Evolutionary conservation across 2,113 vertebrate species (phyloP).

Genomic region (Laticauda colubrina): DNA sequence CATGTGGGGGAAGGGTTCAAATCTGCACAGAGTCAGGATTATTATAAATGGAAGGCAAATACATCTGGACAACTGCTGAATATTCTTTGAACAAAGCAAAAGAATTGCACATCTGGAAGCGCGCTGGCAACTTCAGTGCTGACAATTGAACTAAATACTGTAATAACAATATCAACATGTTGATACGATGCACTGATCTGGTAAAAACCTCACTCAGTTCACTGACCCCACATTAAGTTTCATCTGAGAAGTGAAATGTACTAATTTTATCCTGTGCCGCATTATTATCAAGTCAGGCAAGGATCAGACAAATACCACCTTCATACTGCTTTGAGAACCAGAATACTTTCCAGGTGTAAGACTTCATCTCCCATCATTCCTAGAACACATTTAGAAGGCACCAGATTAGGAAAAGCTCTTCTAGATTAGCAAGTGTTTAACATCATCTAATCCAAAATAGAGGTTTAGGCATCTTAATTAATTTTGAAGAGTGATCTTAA

Average conservation of each 20-base stretch:
- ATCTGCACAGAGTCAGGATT: neutral
- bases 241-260: neutral
- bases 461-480: neutral
- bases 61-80: neutral
- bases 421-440: neutral
- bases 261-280: neutral
- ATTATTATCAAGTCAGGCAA: neutral
- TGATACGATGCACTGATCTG: neutral
- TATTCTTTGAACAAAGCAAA: neutral
- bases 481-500: neutral
- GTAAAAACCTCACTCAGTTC: neutral
- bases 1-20: neutral
- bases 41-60: neutral
- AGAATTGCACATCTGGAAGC: neutral
- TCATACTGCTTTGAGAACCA: neutral
- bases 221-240: neutral
- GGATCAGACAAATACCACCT: neutral
- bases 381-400: neutral
- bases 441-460: neutral
- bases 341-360: neutral
- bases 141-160: neutral
- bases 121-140: neutral
- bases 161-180: neutral
- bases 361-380: neutral
- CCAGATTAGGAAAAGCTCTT: neutral